These are phyloP conservation scores for Sinopyrophorus schimmeli DNA, from an alignment of 2,888 invertebrate genomes.

Conservation along the genomic window DNA sequence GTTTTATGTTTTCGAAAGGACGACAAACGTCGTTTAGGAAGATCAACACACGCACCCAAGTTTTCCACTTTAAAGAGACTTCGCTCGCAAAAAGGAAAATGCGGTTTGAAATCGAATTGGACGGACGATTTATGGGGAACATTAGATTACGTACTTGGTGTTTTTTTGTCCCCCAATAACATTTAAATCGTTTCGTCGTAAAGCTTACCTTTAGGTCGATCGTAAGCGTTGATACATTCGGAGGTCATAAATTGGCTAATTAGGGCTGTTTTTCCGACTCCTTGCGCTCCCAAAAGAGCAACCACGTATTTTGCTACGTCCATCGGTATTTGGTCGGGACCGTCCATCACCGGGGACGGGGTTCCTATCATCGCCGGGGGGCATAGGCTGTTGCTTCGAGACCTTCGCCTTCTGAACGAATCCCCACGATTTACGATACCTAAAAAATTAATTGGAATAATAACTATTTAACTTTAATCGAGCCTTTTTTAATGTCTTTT, in stretches of 20 bases:
- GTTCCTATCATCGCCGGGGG: conserved; percentile 55
- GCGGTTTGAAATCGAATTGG: too few species aligned
- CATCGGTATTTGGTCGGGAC: conserved; percentile 55
- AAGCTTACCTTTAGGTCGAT: conserved; percentile 75
- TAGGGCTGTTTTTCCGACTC: conserved; percentile 84
- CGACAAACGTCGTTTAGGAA: too few species aligned
- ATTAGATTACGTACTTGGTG: conserved; percentile 2
- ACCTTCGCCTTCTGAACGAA: conserved; percentile 83
- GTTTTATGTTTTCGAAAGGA: too few species aligned
- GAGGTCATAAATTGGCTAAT: conserved; percentile 91
- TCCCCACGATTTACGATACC: conserved; percentile 94
- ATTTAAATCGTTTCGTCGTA: conserved; percentile 1
- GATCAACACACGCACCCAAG: too few species aligned
- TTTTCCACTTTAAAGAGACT: too few species aligned
- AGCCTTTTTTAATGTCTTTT: too few species aligned
- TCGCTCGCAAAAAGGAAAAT: too few species aligned
- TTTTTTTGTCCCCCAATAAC: neutral
- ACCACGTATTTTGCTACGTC: conserved; percentile 64
- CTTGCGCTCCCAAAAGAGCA: conserved; percentile 76
- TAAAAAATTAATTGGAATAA: too few species aligned
- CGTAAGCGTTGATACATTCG: conserved; percentile 92
- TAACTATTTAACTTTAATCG: too few species aligned
- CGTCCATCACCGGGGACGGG: conserved; percentile 56
- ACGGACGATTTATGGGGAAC: too few species aligned
- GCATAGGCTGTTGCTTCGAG: conserved; percentile 80